Base-by-base conservation (phyloP, 2,797 vertebrate genomes). In the Gymnopithys bicolor region DNA sequence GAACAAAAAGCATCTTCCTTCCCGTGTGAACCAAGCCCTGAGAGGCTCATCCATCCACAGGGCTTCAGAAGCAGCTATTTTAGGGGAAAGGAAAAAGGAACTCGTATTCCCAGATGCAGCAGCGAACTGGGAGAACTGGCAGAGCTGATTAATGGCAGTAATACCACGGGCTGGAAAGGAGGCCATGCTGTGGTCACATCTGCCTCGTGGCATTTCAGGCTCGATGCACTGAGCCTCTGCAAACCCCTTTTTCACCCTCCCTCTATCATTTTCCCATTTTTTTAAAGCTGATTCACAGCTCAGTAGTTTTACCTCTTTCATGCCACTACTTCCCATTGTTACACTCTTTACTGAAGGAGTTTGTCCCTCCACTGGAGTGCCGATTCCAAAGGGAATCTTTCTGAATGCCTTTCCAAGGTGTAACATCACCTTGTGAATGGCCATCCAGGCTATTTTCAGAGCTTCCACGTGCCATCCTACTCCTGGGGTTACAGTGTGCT, bases 241-340 rank as follows among this genome's bases (percentile, higher is more conserved):
- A 81, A 35, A 27, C 11, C 41, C 51, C 25, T 41, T 30, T 21
- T 12, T 30, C 48, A 22, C 62, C 32, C 35, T 11, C 48, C 10
- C 19, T 32, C 27, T 18, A 19, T 27, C 10, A 11, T 11, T 33
- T 33, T 37, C 28, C 33, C 0, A 0, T 23, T 30, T 41, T 23
- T 19, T 49, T 28, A 2, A 25, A 25, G 49, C 13, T 73, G 30
- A 27, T 39, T 68, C 30, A 19, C 16, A 51, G 73, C 37, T 48
- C 48, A 23, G 10, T 14, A 37, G 30, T 23, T 55, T 33, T 7
- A 67, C 17, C 35, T 30, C 19, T 16, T 45, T n/a, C 52, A 33
- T 35, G 19, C 18, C 81, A 81, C 10, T 32, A 53, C 46, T n/a
- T 39, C 39, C 55, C 32, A 8, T 13, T 24, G 48, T 11, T 48